Evolutionary conservation across 2,113 vertebrate genomes (phyloP), one percentile per base, ranked within the genome.

Genomic region (Chroicocephalus ridibundus): DNA sequence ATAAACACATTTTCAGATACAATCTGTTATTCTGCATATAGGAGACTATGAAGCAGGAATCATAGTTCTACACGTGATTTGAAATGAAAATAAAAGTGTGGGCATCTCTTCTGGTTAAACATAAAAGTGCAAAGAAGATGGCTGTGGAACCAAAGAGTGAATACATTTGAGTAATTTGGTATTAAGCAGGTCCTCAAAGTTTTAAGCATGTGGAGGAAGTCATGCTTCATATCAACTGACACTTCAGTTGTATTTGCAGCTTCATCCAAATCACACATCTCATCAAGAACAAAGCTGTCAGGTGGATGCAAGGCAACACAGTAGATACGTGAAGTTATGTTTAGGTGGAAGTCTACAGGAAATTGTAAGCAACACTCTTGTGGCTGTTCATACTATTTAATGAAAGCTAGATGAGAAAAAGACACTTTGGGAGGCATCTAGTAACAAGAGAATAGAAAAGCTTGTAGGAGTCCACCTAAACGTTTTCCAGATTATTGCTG

Each of bases 21-120:
- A 76, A 76, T 93, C 79, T 88, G 38, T 93, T 96, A 96, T 94
- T 95, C 91, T 90, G 94, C 93, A 87, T 90, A 92, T 49, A 90
- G 61, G 49, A 91, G 66, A 79, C 47, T 92, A 95, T 55, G 69
- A 95, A 88, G 91, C 61, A 86, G 57, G 57, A 76, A 49, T 80
- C 6, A 1, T 62, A 57, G 47, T 83, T 83, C 81, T 83, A 47
- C 42, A 60, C 8, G n/a, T 70, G 15, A 92, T 77, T 57, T 78
- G 38, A 96, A 88, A 92, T 66, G 10, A 88, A 94, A 62, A 81
- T 29, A 76, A 38, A 31, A 78, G 15, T 7, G 12, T 29, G 81
- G 61, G 15, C 40, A 61, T 57, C 86, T 93, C 89, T 93, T 91
- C 74, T 49, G 80, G 72, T 76, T 91, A 90, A 81, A 93, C 31